Percentiles rank a stretch among this genome's conserved stretches.
Conservation (phyloP, 2,113 vertebrate genomes). For the Hemicordylus capensis region DNA sequence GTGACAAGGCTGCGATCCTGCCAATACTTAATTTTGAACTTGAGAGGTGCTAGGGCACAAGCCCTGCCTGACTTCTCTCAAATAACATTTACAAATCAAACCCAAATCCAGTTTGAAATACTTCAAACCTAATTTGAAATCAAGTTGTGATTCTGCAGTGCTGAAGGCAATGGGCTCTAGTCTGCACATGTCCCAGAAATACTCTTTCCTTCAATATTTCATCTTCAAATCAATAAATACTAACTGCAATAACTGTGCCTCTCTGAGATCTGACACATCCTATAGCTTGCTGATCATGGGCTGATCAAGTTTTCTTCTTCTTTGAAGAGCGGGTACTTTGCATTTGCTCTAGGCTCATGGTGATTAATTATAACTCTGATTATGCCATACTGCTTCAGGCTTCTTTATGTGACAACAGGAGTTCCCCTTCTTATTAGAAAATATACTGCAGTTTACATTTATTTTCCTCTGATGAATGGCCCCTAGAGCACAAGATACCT, state of each 20-base stretch:
- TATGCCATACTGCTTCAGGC: slow-evolving; percentile 47
- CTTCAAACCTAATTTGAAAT: not conserved
- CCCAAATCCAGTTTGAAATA: not conserved
- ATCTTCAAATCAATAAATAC: slow-evolving; percentile 31
- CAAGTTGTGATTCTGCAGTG: not conserved
- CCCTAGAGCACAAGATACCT: slow-evolving; percentile 34
- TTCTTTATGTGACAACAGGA: slow-evolving; percentile 53
- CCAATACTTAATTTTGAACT: not conserved
- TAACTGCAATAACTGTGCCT: slow-evolving; percentile 33
- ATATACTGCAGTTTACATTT: slow-evolving; percentile 44
- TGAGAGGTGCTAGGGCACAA: not conserved
- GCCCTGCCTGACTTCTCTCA: not conserved
- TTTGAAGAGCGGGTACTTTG: slow-evolving; percentile 55
- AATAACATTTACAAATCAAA: not conserved
- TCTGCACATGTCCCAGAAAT: too few relatives aligned
- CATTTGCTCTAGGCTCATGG: slow-evolving; percentile 52
- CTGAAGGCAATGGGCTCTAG: not conserved
- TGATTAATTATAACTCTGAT: slow-evolving; percentile 70
- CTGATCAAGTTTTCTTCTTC: slow-evolving; percentile 64
- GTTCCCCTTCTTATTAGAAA: slow-evolving; percentile 47
- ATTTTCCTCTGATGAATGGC: slow-evolving; percentile 51
- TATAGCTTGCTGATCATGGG: slow-evolving; percentile 47
- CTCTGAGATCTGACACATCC: slow-evolving; percentile 54
- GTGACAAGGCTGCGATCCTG: not conserved
- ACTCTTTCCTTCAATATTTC: not conserved